Percentiles rank a stretch among this genome's conserved stretches.
These are phyloP conservation scores for Priocnemis perturbator DNA, from an alignment of 2,888 invertebrate species.

Conservation along the genomic window DNA sequence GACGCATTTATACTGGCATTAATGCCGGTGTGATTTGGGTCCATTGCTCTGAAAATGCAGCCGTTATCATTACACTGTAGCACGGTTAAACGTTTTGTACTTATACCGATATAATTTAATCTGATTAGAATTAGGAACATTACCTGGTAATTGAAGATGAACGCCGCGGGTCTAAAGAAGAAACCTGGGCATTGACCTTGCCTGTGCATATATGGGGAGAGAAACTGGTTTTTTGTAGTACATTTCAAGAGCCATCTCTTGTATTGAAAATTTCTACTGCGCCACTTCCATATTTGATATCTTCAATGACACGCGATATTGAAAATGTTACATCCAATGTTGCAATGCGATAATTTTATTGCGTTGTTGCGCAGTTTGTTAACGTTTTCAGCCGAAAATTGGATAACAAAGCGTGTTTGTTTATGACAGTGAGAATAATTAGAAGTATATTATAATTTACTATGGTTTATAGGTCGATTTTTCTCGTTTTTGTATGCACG, in stretches of 20 bases:
- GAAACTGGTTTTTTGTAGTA: constrained; percentile 25
- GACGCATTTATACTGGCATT: neutral
- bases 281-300: too few relatives aligned
- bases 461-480: too few relatives aligned
- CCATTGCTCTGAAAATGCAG: constrained; percentile 19
- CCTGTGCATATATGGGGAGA: constrained; percentile 3
- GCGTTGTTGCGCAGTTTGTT: too few relatives aligned
- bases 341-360: too few relatives aligned
- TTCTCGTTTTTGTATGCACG: neutral
- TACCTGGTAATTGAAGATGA: neutral
- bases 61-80: neutral
- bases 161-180: neutral
- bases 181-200: constrained; percentile 20
- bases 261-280: neutral
- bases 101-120: neutral
- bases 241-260: constrained; percentile 13
- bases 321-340: too few relatives aligned
- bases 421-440: too few relatives aligned
- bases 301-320: too few relatives aligned
- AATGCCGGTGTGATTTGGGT: neutral
- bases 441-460: too few relatives aligned
- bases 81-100: neutral
- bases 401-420: too few relatives aligned
- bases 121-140: too few relatives aligned
- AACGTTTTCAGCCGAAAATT: too few relatives aligned